Evolutionary conservation across 2,888 invertebrate genomes (phyloP).

Genomic region (Parochlus steinenii): DNA sequence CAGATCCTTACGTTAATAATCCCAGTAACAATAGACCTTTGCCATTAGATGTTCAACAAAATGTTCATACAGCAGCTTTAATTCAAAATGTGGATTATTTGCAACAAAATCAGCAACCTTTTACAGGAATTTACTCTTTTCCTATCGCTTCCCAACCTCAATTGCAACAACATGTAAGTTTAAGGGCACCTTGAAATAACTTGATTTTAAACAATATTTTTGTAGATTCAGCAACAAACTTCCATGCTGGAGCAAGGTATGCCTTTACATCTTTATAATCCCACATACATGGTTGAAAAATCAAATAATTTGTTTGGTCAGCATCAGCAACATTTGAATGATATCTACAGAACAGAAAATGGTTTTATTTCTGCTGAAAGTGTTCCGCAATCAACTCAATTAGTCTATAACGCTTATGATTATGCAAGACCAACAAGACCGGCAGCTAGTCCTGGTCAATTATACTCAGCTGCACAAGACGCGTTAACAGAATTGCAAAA

Average conservation of each 20-base stretch:
- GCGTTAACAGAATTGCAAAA: neutral
- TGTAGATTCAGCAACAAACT: slow-evolving; percentile 19
- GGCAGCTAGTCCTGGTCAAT: slow-evolving; percentile 28
- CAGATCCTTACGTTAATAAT: slow-evolving; percentile 27
- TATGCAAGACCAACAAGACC: slow-evolving; percentile 31
- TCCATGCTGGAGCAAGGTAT: slow-evolving; percentile 21
- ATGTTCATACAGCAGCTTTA: slow-evolving; percentile 6
- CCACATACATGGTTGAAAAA: slow-evolving; percentile 27
- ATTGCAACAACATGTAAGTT: slow-evolving; percentile 26
- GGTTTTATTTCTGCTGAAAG: slow-evolving; percentile 31
- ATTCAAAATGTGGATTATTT: neutral
- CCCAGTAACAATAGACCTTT: slow-evolving; percentile 31
- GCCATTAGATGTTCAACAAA: slow-evolving; percentile 22
- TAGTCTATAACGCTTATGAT: slow-evolving; percentile 31
- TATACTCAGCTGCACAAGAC: slow-evolving; percentile 18
- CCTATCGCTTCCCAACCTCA: slow-evolving; percentile 31
- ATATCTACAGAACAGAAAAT: slow-evolving; percentile 37
- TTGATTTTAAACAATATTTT: no score
- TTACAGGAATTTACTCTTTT: slow-evolving; percentile 33
- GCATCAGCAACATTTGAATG: slow-evolving; percentile 22
- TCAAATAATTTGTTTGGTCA: slow-evolving; percentile 29
- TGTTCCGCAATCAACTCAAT: slow-evolving; percentile 32
- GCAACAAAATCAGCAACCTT: slow-evolving; percentile 25
- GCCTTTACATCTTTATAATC: slow-evolving; percentile 27
- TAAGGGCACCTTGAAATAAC: no score